Percentiles rank a stretch among this genome's conserved stretches.
Evolutionary conservation across 2,888 invertebrate genomes (phyloP).

Genomic region (Apocheima hispidaria): DNA sequence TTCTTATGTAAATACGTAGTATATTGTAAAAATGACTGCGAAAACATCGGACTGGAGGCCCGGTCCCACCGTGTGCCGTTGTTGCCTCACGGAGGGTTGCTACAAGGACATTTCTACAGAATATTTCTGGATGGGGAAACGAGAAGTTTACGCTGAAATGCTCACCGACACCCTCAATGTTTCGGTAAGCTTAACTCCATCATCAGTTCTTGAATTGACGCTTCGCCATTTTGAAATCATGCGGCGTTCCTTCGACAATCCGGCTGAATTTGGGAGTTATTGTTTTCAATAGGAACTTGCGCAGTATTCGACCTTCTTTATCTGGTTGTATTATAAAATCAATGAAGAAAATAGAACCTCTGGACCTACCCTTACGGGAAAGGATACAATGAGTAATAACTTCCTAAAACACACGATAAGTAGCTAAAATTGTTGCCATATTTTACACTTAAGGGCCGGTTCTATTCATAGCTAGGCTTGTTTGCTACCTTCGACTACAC

Average conservation of each 20-base stretch:
- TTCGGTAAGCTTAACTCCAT: constrained; percentile 59
- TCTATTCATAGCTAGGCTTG: no score
- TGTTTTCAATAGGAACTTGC: constrained; percentile 37
- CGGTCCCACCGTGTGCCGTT: constrained; percentile 78
- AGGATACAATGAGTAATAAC: background rate
- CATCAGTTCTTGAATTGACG: constrained; percentile 17
- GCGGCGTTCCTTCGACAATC: constrained; percentile 51
- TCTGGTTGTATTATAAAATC: constrained; percentile 59
- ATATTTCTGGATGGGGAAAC: constrained; percentile 83
- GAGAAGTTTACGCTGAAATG: constrained; percentile 81
- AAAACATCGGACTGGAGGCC: constrained; percentile 78
- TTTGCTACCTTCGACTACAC: no score
- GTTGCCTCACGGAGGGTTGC: constrained; percentile 78
- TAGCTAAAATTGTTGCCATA: no score
- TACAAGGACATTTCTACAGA: constrained; percentile 83
- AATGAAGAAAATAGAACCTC: constrained; percentile 33
- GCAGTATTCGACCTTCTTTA: constrained; percentile 31
- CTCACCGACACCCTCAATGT: constrained; percentile 71
- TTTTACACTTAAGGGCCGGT: no score
- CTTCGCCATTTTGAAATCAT: constrained; percentile 40
- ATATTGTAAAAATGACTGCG: constrained; percentile 67
- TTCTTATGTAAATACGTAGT: constrained; percentile 58
- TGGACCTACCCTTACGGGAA: background rate
- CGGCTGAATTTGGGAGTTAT: constrained; percentile 50
- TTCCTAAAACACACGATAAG: background rate